Evolutionary conservation across 2,888 invertebrate genomes (phyloP), one percentile per base, ranked within the genome.

Genomic region (Drosophila atripex): DNA sequence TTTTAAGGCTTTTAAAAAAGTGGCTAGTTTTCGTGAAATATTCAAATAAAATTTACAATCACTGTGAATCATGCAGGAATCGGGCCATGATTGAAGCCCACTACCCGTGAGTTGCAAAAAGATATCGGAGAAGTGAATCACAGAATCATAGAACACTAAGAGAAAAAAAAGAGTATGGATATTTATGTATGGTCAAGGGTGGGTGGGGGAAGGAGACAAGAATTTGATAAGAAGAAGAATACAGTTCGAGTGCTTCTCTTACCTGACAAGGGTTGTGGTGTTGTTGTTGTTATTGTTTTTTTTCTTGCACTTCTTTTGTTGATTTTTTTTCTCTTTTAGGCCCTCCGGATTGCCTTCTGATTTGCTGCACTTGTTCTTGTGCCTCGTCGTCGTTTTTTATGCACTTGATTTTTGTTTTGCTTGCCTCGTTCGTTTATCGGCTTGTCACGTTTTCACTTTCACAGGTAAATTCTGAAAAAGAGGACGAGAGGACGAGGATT

Each of bases 381-480:
- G 30, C 35, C 21, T 61, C 54, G 61, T 49, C 52, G 60, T 56
- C 65, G 47, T 52, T 65, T 70, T 58, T 66, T 76, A 71, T 76
- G 85, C 86, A 76, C 88, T 71, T 76, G 80, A 71, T 76, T 80
- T 84, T 87, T 85, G 84, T 85, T 85, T 85, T 85, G 84, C 82
- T 85, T 85, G 71, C 69, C 75, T 87, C 83, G 75, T 85, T 88
- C 16, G 47, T 73, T 56, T 54, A 49, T 70, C 45, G 53, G 64
- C 39, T 49, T 54, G 53, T 70, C 61, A 54, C 74, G 86, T 85
- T 85, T 88, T 88, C 88, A 88, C 88, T 88, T 88, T 88, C 82
- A 85, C 76, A 84, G 73, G 76, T 85, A 85, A 73, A 78, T 78
- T 76, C 88, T 85, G 65, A 38, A 41, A 41, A 66, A 73, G 49